Evolutionary conservation across 2,888 invertebrate species (phyloP).

Genomic region (Elmis aenea): DNA sequence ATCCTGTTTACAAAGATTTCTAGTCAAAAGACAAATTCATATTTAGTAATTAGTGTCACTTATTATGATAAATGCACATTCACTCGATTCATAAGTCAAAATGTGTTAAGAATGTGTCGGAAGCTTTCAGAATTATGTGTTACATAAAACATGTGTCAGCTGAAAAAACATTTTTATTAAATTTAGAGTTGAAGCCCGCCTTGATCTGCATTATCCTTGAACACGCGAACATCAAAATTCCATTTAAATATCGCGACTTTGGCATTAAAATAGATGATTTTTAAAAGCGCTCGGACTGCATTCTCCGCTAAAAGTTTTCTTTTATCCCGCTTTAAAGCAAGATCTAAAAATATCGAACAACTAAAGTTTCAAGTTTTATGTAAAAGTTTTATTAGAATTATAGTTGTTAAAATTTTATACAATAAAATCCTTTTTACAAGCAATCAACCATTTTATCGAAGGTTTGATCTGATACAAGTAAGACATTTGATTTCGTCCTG

Average conservation of each 20-base stretch:
- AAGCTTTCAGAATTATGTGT: too few species aligned
- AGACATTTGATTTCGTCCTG: conserved; percentile 34
- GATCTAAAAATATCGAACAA: conserved; percentile 16
- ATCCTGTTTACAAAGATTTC: too few species aligned
- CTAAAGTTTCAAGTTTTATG: conserved; percentile 15
- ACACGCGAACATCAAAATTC: conserved; percentile 36
- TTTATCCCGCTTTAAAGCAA: conserved; percentile 23
- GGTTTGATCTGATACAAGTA: conserved; percentile 30
- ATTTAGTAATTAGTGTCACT: too few species aligned
- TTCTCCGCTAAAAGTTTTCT: conserved; percentile 25
- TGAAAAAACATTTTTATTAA: conserved; percentile 31
- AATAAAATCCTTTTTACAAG: conserved; percentile 22
- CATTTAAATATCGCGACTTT: conserved; percentile 32
- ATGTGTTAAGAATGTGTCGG: too few species aligned
- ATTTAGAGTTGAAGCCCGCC: conserved; percentile 24
- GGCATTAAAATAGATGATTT: conserved; percentile 37
- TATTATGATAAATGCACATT: too few species aligned
- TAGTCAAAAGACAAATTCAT: too few species aligned
- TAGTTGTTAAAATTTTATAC: too few species aligned
- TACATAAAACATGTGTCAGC: conserved; percentile 33
- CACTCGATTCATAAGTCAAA: too few species aligned
- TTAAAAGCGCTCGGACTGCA: conserved; percentile 28
- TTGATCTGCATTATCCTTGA: conserved; percentile 29
- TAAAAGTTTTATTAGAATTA: too few species aligned
- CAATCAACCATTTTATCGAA: conserved; percentile 32